Percentiles rank a stretch among this genome's conserved stretches.
phyloP scores from a whole-genome alignment of 2,888 invertebrate species.

The Hyposoter dolosus region DNA sequence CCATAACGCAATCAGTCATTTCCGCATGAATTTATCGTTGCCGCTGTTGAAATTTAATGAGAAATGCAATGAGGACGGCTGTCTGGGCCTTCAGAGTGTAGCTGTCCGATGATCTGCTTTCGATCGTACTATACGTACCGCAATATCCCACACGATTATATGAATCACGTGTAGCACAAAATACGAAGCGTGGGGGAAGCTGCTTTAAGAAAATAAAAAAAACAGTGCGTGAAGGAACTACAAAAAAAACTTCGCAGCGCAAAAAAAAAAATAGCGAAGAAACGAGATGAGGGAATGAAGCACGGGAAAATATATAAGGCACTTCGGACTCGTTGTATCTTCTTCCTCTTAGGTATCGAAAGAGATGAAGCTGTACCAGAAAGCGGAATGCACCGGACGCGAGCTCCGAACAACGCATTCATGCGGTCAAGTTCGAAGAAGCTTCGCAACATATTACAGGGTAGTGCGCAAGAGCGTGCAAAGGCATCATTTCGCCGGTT shows the following conservation, averaged over 20 bases:
- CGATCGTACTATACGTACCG: slow-evolving; percentile 52
- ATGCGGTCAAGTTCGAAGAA: slow-evolving; percentile 65
- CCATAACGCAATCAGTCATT: neutral
- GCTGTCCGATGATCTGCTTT: slow-evolving; percentile 51
- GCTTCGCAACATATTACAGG: slow-evolving; percentile 50
- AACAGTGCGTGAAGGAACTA: slow-evolving; percentile 2
- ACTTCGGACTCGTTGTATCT: slow-evolving; percentile 32
- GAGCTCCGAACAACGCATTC: slow-evolving; percentile 45
- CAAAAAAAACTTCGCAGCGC: slow-evolving; percentile 9
- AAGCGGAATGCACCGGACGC: slow-evolving; percentile 64
- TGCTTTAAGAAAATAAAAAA: neutral
- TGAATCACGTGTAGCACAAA: slow-evolving; percentile 57
- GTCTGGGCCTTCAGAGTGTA: slow-evolving; percentile 12
- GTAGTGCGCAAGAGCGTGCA: slow-evolving; percentile 6
- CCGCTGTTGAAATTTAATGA: neutral
- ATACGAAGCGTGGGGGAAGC: slow-evolving; percentile 42
- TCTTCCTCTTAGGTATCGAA: slow-evolving; percentile 63
- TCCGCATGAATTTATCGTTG: slow-evolving; percentile 8
- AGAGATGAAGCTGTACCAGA: slow-evolving; percentile 61
- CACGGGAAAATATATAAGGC: slow-evolving; percentile 53
- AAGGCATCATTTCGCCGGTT: slow-evolving; percentile 53
- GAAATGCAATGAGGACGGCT: slow-evolving; percentile 39
- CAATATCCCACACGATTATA: slow-evolving; percentile 53
- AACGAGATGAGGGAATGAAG: slow-evolving; percentile 46
- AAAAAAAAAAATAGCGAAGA: slow-evolving; percentile 22